Evolutionary conservation across 2,888 invertebrate species (phyloP), one percentile per base, ranked within the genome.

Genomic region (Eudemis profundana): DNA sequence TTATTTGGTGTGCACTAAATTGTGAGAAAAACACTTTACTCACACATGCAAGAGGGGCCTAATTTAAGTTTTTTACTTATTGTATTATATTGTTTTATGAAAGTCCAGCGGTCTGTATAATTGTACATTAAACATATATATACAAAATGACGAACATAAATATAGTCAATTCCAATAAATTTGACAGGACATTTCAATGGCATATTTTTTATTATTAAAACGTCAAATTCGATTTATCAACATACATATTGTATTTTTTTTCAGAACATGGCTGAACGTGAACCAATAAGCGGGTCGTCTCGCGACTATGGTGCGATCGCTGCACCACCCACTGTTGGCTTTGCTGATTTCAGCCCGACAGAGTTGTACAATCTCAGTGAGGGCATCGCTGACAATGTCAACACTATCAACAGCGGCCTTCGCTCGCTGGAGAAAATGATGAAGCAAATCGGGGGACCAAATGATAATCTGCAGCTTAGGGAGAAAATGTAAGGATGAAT

Each of bases 321-420:
- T 1, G 89, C 93, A 33, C 92, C 94, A 68, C 95, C 96, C 68
- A 93, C 95, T 50, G 96, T 96, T 21, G 95, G 94, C 50, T 95
- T 95, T 70, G 93, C 94, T 7, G 95, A 94, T 68, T 95, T 95
- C 79, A 95, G 95, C 75, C 95, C 95, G 2, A 95, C 95, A 1
- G 96, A 96, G 84, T 93, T 97, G 69, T 95, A 96, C 82, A 95
- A 95, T 78, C 87, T 97, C 50, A 96, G 96, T 78, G 97, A 97
- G 82, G 95, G 95, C 76, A 96, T 97, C 66, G 96, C 95, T 0
- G 95, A 96, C 61, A 97, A 96, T 84, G 95, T 97, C 60, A 96
- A 95, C 78, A 94, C 95, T 0, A 95, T 97, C 56, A 96, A 96
- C 78, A 94, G 94, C 47, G 96, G 95, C 69, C 94, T 95, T 81